Evolutionary conservation across 1,140 invertebrate genomes (phyloP).

Genomic region (Drosophila nasuta): DNA sequence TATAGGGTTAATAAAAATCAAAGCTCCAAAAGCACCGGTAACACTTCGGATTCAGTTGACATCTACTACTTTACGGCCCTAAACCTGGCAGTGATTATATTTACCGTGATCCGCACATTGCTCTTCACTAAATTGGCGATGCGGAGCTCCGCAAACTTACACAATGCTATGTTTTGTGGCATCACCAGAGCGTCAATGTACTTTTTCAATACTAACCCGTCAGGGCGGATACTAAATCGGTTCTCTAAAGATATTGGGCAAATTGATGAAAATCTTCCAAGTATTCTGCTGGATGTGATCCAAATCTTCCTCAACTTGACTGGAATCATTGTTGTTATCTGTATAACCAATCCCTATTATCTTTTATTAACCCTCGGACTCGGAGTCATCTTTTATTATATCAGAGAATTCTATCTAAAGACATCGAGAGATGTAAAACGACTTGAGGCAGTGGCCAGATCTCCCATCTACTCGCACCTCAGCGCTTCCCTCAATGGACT

Average conservation of each 20-base stretch:
- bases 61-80: constrained; percentile 66
- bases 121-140: constrained; percentile 70
- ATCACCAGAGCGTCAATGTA: constrained; percentile 87
- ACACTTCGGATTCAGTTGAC: constrained; percentile 40
- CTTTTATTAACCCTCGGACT: constrained; percentile 90
- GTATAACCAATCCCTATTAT: constrained; percentile 91
- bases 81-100: constrained; percentile 64
- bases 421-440: constrained; percentile 94
- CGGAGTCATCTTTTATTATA: constrained; percentile 89
- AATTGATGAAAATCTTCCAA: constrained; percentile 94
- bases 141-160: constrained; percentile 58
- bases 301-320: constrained; percentile 88
- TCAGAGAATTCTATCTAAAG: constrained; percentile 92
- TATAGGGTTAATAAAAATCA: constrained; percentile 59
- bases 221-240: constrained; percentile 90
- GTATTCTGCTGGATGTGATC: constrained; percentile 91
- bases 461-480: constrained; percentile 92
- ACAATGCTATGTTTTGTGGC: constrained; percentile 64
- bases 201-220: constrained; percentile 92
- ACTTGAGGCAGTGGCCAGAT: constrained; percentile 90
- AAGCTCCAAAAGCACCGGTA: neutral
- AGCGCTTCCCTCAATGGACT: constrained; percentile 90
- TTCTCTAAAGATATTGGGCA: constrained; percentile 92
- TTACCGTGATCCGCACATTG: constrained; percentile 53
- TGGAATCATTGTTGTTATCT: constrained; percentile 88